Evolutionary conservation across 2,888 invertebrate genomes (phyloP), one percentile per base, ranked within the genome.

Genomic region (Yponomeuta malinellus): DNA sequence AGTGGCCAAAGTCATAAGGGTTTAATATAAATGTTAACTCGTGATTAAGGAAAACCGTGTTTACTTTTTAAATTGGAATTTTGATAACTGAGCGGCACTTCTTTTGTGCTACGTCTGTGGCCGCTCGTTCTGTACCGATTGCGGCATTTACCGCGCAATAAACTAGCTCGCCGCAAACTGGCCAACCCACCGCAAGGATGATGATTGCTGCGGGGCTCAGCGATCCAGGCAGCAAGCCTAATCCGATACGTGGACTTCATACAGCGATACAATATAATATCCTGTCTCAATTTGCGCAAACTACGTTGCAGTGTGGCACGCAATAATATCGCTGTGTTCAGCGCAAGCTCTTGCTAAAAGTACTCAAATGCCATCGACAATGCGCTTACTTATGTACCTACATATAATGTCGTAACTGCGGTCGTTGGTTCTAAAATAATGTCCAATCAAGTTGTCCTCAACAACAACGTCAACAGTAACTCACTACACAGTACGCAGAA

Each of bases 91-190:
- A 29, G 10, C 12, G 65, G 23, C 10, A 10, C 15, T 81, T 79
- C 75, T 76, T 8, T 77, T 81, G 79, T 59, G 1, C 52, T 15
- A 1, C 0, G 5, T 15, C 52, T 59, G 5, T 59, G 15, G 52
- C 52, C 15, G 52, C 52, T 59, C 52, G 43, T 8, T 59, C 52
- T 81, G 81, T 77, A 80, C 81, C 79, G 78, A 83, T 84, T 83
- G 82, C 79, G 73, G 77, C 74, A 74, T 81, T 84, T 80, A 83
- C 81, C 78, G 76, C 74, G 78, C 80, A 75, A 80, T 84, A 81
- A 82, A 84, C 52, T 33, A 48, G 52, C 52, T 59, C 52, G 59
- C 69, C 69, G 69, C 69, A 69, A 59, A 31, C 59, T 69, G 15
- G 69, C 52, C 69, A 59, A 12, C 23, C n/a, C 52, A 69, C 67